Conservation (phyloP, 2,888 invertebrate species). For the Drepana falcataria region DNA sequence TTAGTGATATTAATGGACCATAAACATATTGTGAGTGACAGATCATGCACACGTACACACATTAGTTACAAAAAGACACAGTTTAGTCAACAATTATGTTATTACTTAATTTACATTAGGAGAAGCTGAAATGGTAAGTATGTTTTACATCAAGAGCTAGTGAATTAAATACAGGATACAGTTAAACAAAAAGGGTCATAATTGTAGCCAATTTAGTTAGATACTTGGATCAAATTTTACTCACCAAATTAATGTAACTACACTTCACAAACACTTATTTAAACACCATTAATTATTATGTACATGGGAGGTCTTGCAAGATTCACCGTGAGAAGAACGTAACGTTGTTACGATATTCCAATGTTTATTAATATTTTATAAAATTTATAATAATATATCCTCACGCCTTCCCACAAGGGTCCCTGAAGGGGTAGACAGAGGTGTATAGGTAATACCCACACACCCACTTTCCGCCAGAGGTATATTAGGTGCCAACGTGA, state of each 20-base stretch:
- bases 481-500: too few relatives aligned
- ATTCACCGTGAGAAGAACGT: not conserved
- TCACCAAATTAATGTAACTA: not conserved
- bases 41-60: not conserved
- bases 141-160: not conserved
- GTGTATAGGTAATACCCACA: too few relatives aligned
- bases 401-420: too few relatives aligned
- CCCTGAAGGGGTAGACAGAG: too few relatives aligned
- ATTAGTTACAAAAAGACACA: not conserved
- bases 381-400: too few relatives aligned
- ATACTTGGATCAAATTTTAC: not conserved
- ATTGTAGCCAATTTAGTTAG: not conserved
- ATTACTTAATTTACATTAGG: not conserved
- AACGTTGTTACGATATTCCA: too few relatives aligned
- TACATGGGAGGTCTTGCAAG: not conserved
- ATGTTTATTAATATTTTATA: too few relatives aligned
- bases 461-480: too few relatives aligned
- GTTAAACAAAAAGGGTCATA: too few relatives aligned
- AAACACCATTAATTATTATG: not conserved
- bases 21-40: not conserved
- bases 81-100: not conserved
- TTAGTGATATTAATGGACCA: not conserved
- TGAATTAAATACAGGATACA: too few relatives aligned
- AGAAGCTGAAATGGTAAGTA: not conserved
- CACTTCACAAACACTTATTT: not conserved